These are phyloP conservation scores for Recurvirostra avosetta DNA, from an alignment of 2,113 vertebrate genomes.

Conservation along the genomic window DNA sequence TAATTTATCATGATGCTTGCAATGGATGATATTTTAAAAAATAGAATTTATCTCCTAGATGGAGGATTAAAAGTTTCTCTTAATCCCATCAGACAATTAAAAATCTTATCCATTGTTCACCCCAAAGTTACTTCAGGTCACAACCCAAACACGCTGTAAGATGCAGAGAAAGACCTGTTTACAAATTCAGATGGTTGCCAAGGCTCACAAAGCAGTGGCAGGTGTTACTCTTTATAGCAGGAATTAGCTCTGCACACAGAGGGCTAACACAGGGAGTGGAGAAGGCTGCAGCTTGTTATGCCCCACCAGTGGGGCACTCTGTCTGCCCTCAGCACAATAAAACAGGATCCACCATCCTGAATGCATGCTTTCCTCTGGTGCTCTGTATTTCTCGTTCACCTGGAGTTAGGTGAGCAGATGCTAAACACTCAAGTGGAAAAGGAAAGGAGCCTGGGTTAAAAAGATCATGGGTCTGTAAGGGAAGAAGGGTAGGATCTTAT, in stretches of 20 bases:
- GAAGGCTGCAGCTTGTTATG: neutral
- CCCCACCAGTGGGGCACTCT: neutral
- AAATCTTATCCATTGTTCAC: neutral
- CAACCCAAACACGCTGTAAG: neutral
- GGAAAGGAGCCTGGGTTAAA: neutral
- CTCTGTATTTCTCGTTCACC: neutral
- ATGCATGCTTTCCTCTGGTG: neutral
- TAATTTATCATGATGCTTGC: constrained; percentile 5
- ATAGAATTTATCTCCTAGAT: neutral
- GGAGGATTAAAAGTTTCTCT: neutral
- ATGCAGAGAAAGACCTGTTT: neutral
- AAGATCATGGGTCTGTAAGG: neutral
- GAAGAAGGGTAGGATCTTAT: neutral
- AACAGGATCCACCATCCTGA: neutral
- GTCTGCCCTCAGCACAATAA: neutral
- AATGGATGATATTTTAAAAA: neutral
- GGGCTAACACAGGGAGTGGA: neutral
- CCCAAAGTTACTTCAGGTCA: neutral
- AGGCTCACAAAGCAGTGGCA: neutral
- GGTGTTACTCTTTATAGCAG: neutral
- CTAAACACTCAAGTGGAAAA: neutral
- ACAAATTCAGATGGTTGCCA: neutral
- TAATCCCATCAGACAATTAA: neutral
- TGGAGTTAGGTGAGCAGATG: neutral
- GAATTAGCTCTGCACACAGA: neutral